Evolutionary conservation across 37 sponge, comb jelly and placozoan genomes (phyloP), one percentile per base, ranked within the genome.

Genomic region (Corticium candelabrum): DNA sequence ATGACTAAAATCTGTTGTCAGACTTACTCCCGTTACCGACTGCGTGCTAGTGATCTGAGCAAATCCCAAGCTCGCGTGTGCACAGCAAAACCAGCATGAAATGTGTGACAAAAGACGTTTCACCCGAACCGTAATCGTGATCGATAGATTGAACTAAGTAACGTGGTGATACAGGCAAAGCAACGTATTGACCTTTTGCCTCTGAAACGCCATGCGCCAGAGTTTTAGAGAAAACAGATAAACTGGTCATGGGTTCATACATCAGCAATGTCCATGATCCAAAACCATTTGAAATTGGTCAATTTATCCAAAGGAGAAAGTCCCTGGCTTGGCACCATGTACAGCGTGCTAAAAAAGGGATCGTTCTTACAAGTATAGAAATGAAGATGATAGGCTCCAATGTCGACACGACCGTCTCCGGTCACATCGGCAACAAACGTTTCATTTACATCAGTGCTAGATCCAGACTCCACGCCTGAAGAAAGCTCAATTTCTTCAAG

Each of bases 341-440:
- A 27, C 15, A 50, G 62, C 62, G 62, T 27, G 21, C 21, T 21
- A 21, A 27, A 21, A 27, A 21, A 27, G 21, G 62, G 11, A 50
- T 21, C 15, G 62, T 27, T 27, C 21, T 11, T 21, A 11, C 38
- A 29, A 50, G 37, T 11, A n/a, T n/a, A n/a, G n/a, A n/a, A n/a
- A n/a, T n/a, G n/a, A n/a, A n/a, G n/a, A n/a, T n/a, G n/a, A 50
- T 27, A 50, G 15, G 21, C 15, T 11, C 15, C 62, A 50, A 50
- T 50, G 21, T 50, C 62, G 62, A 50, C 62, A 27, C 62, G 62
- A 11, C 62, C 62, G 62, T 50, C 62, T 50, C 62, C 62, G 62
- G 62, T 50, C 11, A 50, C 11, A 50, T 50, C 62, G 21, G 62
- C 62, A 11, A 21, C 21, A 50, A 50, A 27, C n/a, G n/a, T n/a